Evolutionary conservation across 37 sponge, comb jelly and placozoan species (phyloP).

Genomic region (Hormiphora californensis): DNA sequence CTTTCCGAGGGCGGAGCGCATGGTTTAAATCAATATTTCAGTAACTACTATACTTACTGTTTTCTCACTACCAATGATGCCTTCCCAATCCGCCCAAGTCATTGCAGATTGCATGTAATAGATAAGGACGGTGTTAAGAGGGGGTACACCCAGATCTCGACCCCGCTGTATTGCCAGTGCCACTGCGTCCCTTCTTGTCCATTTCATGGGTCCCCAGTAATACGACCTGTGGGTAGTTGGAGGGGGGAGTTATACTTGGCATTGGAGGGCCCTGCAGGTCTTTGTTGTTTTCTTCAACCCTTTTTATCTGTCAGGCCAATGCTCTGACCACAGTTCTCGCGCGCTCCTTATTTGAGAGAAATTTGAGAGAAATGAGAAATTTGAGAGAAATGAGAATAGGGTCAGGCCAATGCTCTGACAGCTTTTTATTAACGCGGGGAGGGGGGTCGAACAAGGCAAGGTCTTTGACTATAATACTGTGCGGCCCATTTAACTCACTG

Average conservation of each 20-base stretch:
- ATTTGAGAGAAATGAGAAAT: background rate
- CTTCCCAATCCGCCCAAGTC: background rate
- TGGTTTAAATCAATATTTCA: no score
- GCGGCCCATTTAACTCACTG: constrained; percentile 58
- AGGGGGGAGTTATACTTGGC: no score
- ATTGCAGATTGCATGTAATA: constrained; percentile 65
- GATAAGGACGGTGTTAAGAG: constrained; percentile 75
- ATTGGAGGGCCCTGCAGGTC: no score
- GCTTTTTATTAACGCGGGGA: background rate
- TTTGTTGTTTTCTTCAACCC: no score
- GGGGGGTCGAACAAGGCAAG: background rate
- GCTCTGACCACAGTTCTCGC: no score
- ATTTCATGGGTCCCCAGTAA: constrained; percentile 86
- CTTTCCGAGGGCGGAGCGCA: no score
- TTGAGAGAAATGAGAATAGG: background rate
- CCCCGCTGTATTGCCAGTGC: constrained; percentile 90
- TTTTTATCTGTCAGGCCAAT: no score
- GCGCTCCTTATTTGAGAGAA: no score
- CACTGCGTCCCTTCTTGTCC: constrained; percentile 86
- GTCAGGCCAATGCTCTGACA: background rate
- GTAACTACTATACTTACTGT: no score
- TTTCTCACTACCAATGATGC: no score
- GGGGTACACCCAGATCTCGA: constrained; percentile 89
- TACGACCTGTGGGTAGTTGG: background rate
- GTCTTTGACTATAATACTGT: background rate